phyloP scores from a whole-genome alignment of 2,797 vertebrate genomes.

The Periparus ater region DNA sequence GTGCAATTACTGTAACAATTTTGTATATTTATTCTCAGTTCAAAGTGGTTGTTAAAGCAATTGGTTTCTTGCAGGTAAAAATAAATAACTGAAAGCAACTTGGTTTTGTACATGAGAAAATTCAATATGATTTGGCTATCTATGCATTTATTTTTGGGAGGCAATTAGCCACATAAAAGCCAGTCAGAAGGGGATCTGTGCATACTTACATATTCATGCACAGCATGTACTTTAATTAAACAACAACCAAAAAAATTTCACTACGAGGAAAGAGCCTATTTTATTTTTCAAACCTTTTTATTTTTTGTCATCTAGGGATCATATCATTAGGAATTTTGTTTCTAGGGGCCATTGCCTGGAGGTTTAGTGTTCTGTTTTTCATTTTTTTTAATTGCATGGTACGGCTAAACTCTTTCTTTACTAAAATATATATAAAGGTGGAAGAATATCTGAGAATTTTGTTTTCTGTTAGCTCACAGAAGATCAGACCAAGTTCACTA shows the following conservation, averaged over 20 bases:
- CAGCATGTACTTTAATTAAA: background rate
- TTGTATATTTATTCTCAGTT: constrained; percentile 13
- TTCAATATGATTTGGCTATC: background rate
- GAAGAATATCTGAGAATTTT: background rate
- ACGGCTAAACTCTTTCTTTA: background rate
- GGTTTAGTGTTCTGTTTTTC: background rate
- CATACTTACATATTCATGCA: background rate
- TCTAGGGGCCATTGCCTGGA: background rate
- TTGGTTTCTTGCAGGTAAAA: constrained; percentile 4
- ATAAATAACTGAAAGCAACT: constrained; percentile 5
- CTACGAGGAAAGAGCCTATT: background rate
- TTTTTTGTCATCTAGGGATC: background rate
- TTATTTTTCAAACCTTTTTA: background rate
- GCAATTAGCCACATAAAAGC: background rate
- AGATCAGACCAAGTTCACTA: background rate
- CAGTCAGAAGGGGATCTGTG: background rate
- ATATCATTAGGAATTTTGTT: background rate
- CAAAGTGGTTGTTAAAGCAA: background rate
- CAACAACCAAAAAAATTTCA: rapidly evolving
- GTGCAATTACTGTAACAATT: background rate
- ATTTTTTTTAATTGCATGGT: background rate
- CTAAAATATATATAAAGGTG: background rate
- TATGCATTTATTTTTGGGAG: background rate
- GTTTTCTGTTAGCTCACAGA: background rate
- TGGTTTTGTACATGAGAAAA: background rate